Conservation (phyloP, 2,797 vertebrate species). For the Spondyliosoma cantharus region DNA sequence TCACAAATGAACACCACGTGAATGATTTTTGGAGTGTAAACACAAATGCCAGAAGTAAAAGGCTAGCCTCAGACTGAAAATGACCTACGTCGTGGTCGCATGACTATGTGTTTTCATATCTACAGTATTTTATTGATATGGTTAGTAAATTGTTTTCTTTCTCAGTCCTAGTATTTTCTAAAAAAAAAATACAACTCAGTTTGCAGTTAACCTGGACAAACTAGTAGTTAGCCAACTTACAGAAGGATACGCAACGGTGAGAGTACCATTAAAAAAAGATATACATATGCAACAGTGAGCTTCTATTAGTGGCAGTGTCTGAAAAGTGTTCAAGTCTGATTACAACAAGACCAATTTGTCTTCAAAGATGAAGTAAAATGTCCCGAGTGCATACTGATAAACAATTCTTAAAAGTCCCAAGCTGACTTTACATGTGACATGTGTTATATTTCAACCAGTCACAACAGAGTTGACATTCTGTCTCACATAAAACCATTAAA, state of each 20-base stretch:
- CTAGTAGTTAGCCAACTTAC: not conserved
- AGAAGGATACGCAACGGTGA: not conserved
- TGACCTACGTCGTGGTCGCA: no score
- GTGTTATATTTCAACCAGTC: slow-evolving; percentile 24
- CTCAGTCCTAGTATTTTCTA: no score
- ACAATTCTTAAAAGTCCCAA: not conserved
- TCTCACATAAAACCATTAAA: slow-evolving; percentile 25
- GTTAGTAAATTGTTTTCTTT: not conserved
- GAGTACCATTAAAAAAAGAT: not conserved
- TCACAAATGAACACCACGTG: no score
- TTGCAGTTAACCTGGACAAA: not conserved
- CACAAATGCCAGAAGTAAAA: no score
- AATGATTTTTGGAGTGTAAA: no score
- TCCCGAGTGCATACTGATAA: not conserved
- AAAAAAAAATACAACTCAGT: not conserved
- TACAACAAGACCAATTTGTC: not conserved
- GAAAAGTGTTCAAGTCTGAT: not conserved
- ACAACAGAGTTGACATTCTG: slow-evolving; percentile 37
- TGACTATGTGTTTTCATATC: not conserved
- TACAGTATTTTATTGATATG: not conserved
- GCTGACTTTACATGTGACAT: not conserved
- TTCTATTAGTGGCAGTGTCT: not conserved
- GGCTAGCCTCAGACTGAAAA: no score
- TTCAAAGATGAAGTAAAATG: not conserved
- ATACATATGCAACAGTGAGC: not conserved